Base-by-base conservation (phyloP, 1,140 invertebrate genomes). In the Apis laboriosa region DNA sequence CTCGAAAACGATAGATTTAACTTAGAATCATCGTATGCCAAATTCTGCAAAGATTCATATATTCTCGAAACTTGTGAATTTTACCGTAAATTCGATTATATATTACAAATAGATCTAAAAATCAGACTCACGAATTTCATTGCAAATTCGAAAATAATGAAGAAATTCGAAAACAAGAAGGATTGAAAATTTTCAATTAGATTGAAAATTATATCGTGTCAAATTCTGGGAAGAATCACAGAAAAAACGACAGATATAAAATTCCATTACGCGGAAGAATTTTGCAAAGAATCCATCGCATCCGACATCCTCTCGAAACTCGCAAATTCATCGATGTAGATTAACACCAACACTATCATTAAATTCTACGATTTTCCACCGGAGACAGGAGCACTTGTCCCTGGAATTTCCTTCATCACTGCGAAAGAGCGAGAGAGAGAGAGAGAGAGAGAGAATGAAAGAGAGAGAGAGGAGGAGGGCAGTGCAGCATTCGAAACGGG, bases 401-500 rank as follows among this genome's bases (percentile, higher is more conserved):
- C 21, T 64, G 71, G 56, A 88, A 78, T 88, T 79, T 77, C 72
- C 79, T 73, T 17, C 21, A 78, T 78, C 63, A 34, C 68, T 34
- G 43, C 2, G 56, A 83, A 67, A 17, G 63, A 9, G 53, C 80
- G 56, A 17, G 17, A 60, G 21, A 17, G 63, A 9, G 53, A 80
- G 56, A 17, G 17, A 60, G 58, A 49, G 56, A 75, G 64, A 55
- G 19, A 19, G 28, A 34, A 76, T 58, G 51, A 83, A 51, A 17
- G 17, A 58, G 28, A 76, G 56, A 78, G 64, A 49, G 24, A 13
- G 28, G 34, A 61, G 56, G 51, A 70, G 64, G 15, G 51, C 43
- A 74, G 56, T 51, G 67, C 58, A 71, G n/a, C n/a, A 68, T 88
- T 82, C 77, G 73, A 64, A 80, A 56, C 43, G 68, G 53, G 90